Conservation (phyloP, 2,797 vertebrate genomes). For the Dallia pectoralis region DNA sequence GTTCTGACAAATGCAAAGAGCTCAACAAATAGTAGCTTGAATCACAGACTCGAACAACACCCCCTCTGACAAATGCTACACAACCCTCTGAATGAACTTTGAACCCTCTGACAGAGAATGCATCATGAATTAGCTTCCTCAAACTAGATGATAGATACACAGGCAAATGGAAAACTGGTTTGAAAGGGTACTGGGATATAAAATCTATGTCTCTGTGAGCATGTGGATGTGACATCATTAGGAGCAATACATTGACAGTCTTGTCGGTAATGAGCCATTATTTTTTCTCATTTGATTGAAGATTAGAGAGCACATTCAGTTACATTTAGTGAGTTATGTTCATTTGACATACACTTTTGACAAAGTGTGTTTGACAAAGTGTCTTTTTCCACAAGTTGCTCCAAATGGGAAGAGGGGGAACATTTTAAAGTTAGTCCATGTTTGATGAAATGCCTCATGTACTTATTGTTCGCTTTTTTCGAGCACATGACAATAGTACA, state of each 20-base stretch:
- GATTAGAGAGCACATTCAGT: not conserved
- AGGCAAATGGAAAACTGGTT: not conserved
- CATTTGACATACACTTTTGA: conserved; percentile 19
- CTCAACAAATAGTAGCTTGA: not conserved
- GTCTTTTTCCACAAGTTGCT: conserved; percentile 16
- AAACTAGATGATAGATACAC: not conserved
- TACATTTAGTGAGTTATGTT: conserved; percentile 5
- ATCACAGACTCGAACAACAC: not conserved
- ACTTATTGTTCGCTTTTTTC: conserved; percentile 22
- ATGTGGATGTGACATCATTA: conserved; percentile 6
- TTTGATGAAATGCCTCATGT: conserved; percentile 30
- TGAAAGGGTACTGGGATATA: not conserved
- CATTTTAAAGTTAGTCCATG: conserved; percentile 32
- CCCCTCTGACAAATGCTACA: not conserved
- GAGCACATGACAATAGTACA: conserved; percentile 19
- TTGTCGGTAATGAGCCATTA: too few species aligned
- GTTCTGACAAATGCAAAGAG: not conserved
- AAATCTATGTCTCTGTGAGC: conserved; percentile 7
- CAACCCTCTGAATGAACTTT: not conserved
- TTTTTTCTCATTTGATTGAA: conserved; percentile 7
- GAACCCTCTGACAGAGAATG: not conserved
- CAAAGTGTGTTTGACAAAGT: conserved; percentile 8
- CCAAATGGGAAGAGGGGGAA: conserved; percentile 15
- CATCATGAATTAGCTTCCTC: not conserved
- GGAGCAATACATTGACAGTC: not conserved